Evolutionary conservation across 2,113 vertebrate species (phyloP), one percentile per base, ranked within the genome.

Genomic region (Thalassarche chlororhynchos): DNA sequence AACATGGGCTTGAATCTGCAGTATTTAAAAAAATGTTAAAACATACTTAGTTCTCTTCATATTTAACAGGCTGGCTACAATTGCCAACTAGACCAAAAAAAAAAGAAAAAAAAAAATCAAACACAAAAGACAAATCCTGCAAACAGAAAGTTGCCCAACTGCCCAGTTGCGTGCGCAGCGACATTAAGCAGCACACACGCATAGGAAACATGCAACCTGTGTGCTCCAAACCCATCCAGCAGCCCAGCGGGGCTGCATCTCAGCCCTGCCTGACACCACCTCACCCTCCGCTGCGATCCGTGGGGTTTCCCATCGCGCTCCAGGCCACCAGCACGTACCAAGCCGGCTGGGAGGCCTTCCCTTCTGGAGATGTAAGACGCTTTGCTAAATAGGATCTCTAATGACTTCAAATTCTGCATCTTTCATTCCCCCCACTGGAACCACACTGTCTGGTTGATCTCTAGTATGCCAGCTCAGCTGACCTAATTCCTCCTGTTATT

Each of bases 401-500:
- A 65, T 7, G 49, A 77, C 87, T 95, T 79, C 21, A 87, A 86
- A 89, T 91, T 44, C 92, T 51, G 38, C 76, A 47, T 84, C 92
- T 60, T 62, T 58, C 87, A 40, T 65, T 38, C 44, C 36, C 54
- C 29, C 16, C 31, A 66, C 36, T 1, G 1, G 80, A 96, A 90
- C 18, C 47, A 76, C 25, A 20, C 36, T 40, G 86, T 70, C 96
- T 95, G 90, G 58, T 40, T 88, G 96, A 92, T 93, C 75, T 60
- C 72, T 28, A 76, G 44, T 40, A 66, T 31, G 70, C 92, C 89
- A 96, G 87, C 90, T 92, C 96, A 75, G 86, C 81, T 97, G 97
- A 97, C 97, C 95, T 96, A 96, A 98, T 98, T 97, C 96, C 90
- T 94, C 61, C 85, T 49, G 79, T 82, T 94, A 93, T 60, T 91